Evolutionary conservation across 2,888 invertebrate genomes (phyloP).

Genomic region (Antitype chi): DNA sequence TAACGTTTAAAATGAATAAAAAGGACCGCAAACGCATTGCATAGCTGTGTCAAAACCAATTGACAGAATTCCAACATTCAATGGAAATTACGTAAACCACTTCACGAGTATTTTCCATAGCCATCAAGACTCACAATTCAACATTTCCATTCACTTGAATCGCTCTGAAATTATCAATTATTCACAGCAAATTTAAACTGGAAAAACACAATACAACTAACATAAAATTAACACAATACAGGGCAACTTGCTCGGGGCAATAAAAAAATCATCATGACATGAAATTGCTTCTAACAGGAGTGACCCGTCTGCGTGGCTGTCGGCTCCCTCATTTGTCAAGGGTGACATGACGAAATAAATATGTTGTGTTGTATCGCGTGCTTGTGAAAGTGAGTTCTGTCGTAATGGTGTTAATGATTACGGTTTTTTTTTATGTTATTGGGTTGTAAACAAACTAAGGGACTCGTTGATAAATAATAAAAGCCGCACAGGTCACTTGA

Average conservation of each 20-base stretch:
- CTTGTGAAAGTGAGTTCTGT: conserved; percentile 15
- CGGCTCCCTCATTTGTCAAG: conserved; percentile 59
- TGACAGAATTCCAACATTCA: not conserved
- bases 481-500: not conserved
- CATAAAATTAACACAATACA: conserved; percentile 28
- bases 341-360: conserved; percentile 59
- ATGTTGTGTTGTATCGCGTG: conserved; percentile 53
- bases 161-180: conserved; percentile 30
- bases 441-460: not conserved
- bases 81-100: not conserved
- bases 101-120: not conserved
- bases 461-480: not conserved
- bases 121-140: not conserved
- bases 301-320: conserved; percentile 49
- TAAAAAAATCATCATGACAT: conserved; percentile 63
- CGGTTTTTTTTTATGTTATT: conserved; percentile 8
- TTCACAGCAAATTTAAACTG: conserved; percentile 40
- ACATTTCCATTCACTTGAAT: not conserved
- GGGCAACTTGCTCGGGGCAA: conserved; percentile 29
- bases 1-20: not conserved
- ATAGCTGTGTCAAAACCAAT: not conserved
- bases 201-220: conserved; percentile 21
- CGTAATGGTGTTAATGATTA: conserved; percentile 25
- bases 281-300: conserved; percentile 64
- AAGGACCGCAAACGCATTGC: not conserved